Percentiles rank a stretch among this genome's conserved stretches.
Conservation (phyloP, 2,797 vertebrate species). For the Fundulus diaphanus region DNA sequence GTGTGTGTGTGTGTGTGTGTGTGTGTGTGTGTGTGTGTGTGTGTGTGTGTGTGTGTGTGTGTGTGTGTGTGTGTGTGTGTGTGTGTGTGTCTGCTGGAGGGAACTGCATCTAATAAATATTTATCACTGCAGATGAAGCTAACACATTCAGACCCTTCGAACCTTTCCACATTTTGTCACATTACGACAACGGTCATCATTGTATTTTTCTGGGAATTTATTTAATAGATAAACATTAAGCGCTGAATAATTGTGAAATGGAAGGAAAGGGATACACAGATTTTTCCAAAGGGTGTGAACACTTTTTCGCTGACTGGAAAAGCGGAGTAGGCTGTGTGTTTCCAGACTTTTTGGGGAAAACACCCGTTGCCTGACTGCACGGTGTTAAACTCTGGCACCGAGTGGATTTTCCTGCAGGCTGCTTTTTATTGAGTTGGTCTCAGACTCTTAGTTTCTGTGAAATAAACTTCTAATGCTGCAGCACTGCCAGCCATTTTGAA, state of each 20-base stretch:
- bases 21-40: constrained; percentile 14
- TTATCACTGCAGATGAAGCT: constrained; percentile 70
- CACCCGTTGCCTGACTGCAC: too few species aligned
- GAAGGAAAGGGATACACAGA: neutral
- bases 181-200: neutral
- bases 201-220: neutral
- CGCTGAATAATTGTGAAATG: neutral
- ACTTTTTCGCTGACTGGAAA: too few species aligned
- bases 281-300: neutral
- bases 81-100: constrained; percentile 37
- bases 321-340: neutral
- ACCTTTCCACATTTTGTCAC: neutral
- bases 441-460: too few species aligned
- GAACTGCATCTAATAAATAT: constrained; percentile 72
- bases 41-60: constrained; percentile 16
- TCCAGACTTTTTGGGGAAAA: neutral
- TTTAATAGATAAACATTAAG: neutral
- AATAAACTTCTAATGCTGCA: too few species aligned
- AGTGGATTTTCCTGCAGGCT: too few species aligned
- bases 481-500: too few species aligned
- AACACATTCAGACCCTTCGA: neutral
- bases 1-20: too few species aligned
- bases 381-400: too few species aligned
- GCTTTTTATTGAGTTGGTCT: too few species aligned
- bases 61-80: constrained; percentile 10